Evolutionary conservation across 2,888 invertebrate genomes (phyloP).

Genomic region (Thecocarcelia acutangulata): DNA sequence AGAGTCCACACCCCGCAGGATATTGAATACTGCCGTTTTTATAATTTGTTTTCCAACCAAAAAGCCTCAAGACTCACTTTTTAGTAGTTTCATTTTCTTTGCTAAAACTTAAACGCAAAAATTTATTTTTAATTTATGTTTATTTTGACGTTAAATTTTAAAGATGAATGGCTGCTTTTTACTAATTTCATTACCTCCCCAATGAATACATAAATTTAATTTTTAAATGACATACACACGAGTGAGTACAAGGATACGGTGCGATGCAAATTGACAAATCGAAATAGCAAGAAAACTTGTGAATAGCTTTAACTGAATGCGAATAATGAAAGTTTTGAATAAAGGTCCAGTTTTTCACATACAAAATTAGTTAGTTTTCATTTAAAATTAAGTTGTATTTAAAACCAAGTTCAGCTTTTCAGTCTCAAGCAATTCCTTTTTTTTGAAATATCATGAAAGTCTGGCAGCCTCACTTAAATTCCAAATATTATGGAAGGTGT

Average conservation of each 20-base stretch:
- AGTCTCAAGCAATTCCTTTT: too few species aligned
- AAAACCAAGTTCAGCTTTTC: too few species aligned
- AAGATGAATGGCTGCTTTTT: slow-evolving; percentile 58
- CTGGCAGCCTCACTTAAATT: too few species aligned
- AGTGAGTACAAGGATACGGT: too few species aligned
- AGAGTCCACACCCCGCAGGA: slow-evolving; percentile 47
- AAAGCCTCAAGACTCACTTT: slow-evolving; percentile 44
- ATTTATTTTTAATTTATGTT: slow-evolving; percentile 59
- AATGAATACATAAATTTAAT: slow-evolving; percentile 52
- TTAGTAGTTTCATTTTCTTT: slow-evolving; percentile 31
- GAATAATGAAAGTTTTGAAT: neutral
- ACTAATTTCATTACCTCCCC: slow-evolving; percentile 66
- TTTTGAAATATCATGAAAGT: too few species aligned
- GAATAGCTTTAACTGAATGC: neutral
- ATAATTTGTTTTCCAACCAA: slow-evolving; percentile 61
- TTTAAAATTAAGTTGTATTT: too few species aligned
- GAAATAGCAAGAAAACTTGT: neutral
- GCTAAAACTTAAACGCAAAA: slow-evolving; percentile 18
- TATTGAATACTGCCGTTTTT: slow-evolving; percentile 37
- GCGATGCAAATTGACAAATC: slow-evolving; percentile 3
- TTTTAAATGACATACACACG: slow-evolving; percentile 45
- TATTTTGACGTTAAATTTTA: slow-evolving; percentile 62
- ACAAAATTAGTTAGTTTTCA: too few species aligned
- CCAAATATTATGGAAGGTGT: too few species aligned
- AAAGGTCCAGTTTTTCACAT: too few species aligned